These are phyloP conservation scores for Diadumene lineata DNA, from an alignment of 92 coral and sea anemone genomes.

Conservation along the genomic window DNA sequence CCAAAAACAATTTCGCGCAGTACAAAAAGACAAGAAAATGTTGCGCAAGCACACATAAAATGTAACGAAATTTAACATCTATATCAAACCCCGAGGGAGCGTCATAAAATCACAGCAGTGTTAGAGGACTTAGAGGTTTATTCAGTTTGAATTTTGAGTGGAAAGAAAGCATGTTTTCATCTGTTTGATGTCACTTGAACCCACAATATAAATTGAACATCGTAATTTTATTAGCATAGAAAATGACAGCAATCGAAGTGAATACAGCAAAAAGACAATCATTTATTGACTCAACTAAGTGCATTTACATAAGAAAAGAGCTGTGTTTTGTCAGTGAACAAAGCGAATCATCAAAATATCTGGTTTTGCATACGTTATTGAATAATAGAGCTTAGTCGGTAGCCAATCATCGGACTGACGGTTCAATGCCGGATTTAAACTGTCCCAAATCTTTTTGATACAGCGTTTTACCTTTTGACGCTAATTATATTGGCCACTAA, in stretches of 20 bases:
- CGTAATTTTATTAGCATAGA: background rate
- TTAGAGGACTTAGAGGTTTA: too few species aligned
- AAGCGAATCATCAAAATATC: conserved; percentile 54
- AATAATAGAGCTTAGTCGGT: conserved; percentile 51
- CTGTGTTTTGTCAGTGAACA: conserved; percentile 40
- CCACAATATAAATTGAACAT: background rate
- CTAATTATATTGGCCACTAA: conserved; percentile 60
- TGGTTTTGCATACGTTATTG: conserved; percentile 28
- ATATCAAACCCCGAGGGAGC: too few species aligned
- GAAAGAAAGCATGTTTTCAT: background rate
- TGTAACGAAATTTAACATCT: too few species aligned
- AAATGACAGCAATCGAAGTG: conserved; percentile 9
- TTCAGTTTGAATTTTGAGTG: too few species aligned
- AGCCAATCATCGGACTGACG: conserved; percentile 43
- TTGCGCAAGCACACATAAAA: too few species aligned
- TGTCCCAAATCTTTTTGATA: conserved; percentile 60
- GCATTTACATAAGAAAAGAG: conserved; percentile 55
- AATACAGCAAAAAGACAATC: conserved; percentile 41
- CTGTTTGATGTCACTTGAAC: background rate
- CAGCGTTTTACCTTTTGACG: conserved; percentile 62
- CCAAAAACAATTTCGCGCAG: too few species aligned
- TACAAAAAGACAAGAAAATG: too few species aligned
- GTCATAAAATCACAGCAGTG: too few species aligned
- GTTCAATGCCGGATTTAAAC: conserved; percentile 39
- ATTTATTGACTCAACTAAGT: conserved; percentile 37